Evolutionary conservation across 2,888 invertebrate species (phyloP).

Genomic region (Chaetoderma sp.): DNA sequence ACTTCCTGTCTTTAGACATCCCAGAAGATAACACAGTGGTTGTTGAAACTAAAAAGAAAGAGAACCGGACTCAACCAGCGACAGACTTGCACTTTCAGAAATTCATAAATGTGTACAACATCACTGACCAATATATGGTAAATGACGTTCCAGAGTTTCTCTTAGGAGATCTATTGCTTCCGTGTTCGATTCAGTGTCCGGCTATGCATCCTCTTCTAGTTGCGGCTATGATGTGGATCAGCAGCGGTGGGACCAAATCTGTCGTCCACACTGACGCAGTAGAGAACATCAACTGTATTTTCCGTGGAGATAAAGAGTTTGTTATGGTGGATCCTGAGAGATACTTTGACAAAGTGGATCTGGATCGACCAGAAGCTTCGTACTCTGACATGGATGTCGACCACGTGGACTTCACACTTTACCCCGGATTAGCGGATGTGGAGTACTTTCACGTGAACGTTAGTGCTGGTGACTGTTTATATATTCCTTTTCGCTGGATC

Average conservation of each 20-base stretch:
- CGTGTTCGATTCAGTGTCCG: constrained; percentile 61
- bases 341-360: constrained; percentile 51
- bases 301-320: constrained; percentile 61
- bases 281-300: constrained; percentile 67
- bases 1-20: constrained; percentile 51
- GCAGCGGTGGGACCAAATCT: constrained; percentile 68
- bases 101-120: constrained; percentile 60
- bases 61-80: constrained; percentile 52
- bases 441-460: constrained; percentile 57
- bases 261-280: constrained; percentile 67
- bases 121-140: constrained; percentile 63
- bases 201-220: constrained; percentile 50
- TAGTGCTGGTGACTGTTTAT: constrained; percentile 63
- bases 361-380: constrained; percentile 60
- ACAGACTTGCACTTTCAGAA: constrained; percentile 53
- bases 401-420: constrained; percentile 60
- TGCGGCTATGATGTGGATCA: constrained; percentile 66
- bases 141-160: constrained; percentile 58
- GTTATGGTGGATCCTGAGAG: constrained; percentile 59
- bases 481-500: constrained; percentile 65
- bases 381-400: constrained; percentile 67
- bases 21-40: constrained; percentile 39
- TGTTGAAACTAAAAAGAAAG: constrained; percentile 65
- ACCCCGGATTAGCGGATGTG: constrained; percentile 57
- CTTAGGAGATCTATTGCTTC: constrained; percentile 57